phyloP scores from a whole-genome alignment of 1,140 invertebrate species.

The Leptinotarsa undecemlineata region DNA sequence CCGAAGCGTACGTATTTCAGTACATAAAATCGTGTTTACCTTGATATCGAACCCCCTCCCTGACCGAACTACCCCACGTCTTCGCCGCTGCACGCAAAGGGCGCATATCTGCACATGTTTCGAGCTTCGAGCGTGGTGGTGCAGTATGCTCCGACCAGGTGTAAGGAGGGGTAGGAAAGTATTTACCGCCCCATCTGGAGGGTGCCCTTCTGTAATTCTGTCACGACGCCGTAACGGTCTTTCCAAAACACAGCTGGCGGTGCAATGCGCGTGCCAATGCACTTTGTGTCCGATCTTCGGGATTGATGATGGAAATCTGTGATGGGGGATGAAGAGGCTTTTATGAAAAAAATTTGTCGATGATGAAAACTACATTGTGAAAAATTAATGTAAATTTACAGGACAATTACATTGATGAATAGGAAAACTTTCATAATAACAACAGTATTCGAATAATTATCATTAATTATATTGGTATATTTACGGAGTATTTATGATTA shows the following conservation, averaged over 20 bases:
- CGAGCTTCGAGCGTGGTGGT: background rate
- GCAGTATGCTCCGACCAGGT: conserved; percentile 33
- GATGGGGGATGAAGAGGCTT: too few relatives aligned
- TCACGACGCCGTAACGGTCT: conserved; percentile 37
- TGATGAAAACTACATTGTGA: too few relatives aligned
- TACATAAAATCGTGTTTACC: background rate
- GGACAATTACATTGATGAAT: too few relatives aligned
- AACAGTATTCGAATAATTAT: too few relatives aligned
- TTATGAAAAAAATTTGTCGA: too few relatives aligned
- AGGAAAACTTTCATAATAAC: too few relatives aligned
- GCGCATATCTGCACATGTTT: conserved; percentile 44
- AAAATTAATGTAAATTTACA: too few relatives aligned
- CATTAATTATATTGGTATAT: too few relatives aligned
- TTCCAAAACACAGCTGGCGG: conserved; percentile 40
- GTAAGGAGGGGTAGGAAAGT: conserved; percentile 13
- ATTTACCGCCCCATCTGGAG: conserved; percentile 28
- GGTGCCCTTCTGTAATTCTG: conserved; percentile 30
- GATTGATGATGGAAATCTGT: background rate
- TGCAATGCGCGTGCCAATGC: conserved; percentile 38
- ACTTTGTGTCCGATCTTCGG: conserved; percentile 13
- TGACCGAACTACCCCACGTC: background rate
- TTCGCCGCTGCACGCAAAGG: background rate
- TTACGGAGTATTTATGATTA: too few relatives aligned
- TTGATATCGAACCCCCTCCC: background rate
- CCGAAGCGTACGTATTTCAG: too few relatives aligned